Base-by-base conservation (phyloP, 2,888 invertebrate genomes). In the Himalopsyche anomala region DNA sequence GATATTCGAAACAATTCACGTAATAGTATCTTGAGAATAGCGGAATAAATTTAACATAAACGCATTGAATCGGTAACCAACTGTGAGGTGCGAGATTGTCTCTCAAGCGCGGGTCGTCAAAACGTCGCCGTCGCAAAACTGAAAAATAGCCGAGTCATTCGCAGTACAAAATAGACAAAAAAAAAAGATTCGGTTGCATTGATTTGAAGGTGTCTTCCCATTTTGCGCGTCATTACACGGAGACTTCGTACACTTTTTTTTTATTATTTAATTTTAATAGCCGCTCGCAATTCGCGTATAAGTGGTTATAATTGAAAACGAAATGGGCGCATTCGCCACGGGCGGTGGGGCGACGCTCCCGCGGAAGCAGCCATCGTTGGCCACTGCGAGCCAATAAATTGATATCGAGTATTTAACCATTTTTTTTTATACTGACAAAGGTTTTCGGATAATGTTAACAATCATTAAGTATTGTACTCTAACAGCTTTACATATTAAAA, bases 261-360 rank as follows among this genome's bases (percentile, higher is more conserved):
- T 69, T 28, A 1, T 82, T 54, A 56, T 51, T 69, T 56, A 45
- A 38, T 80, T 86, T 84, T 74, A 38, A 42, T 74, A 74, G 74
- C 74, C 54, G 83, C 80, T 86, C 86, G 86, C 74, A 74, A 85
- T 83, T 45, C 85, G 80, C 51, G 83, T 83, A 81, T 86, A 84
- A 86, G 86, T 86, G 86, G 84, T 45, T 62, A 83, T 86, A 81
- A 86, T 86, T 84, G 86, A 86, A 86, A 86, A 86, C 83, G 83
- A 84, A 86, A 86, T 74, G 84, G 86, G 36, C 36, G 51, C 62
- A 86, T 83, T 81, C 42, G 86, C 80, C 81, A 83, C 86, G 86
- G 86, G 42, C 38, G 82, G 19, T 12, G 85, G 54, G 51, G 45
- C 84, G 51, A 81, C 45, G 74, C 19, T 74, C 74, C 74, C 74